Base-by-base conservation (phyloP, 2,797 vertebrate genomes). In the Neosilurus hyrtlii region DNA sequence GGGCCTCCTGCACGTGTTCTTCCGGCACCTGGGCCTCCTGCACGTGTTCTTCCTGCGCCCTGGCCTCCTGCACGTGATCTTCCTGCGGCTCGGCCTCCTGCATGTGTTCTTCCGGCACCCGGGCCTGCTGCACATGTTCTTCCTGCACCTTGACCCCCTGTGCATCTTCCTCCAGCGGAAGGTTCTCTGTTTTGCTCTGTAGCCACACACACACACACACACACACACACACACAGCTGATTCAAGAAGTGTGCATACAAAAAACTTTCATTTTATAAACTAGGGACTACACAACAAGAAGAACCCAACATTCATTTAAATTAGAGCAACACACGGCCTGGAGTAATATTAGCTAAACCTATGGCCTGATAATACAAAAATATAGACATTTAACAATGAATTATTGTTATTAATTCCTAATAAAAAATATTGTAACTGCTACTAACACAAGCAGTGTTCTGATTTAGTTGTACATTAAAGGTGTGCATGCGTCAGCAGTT, bases 101-200 rank as follows among this genome's bases (percentile, higher is more conserved):
- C 2, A 2, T 15, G 15, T 37, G 30, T 7, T 16, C 16, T 20
- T 59, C 16, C 15, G 18, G 30, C 2, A 8, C 43, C 4, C 8
- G 43, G 43, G 8, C 2, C 30, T 67, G 4, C 30, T 18, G 65
- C 1, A 2, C 65, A 15, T 37, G 15, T 1, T 16, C 16, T 8
- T 59, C 16, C 15, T 37, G 16, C 1, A 43, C 43, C 4, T 43
- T 4, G 43, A 1, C 7, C 65, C 35, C 14, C 30, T 18, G 65
- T 0, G 7, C 65, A 8, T 37, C 15, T 1, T 6, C 12, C 15
- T 71, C 68, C 14, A 18, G n/a, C 14, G 1, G 10, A 4, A 7
- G 22, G 54, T 20, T 75, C 67, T 84, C 88, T 10, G 49, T 56
- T 75, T 80, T 56, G 15, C 14, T 61, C 82, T 86, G 79, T 6